Conservation (phyloP, 2,113 vertebrate species). For the Butorides virescens region DNA sequence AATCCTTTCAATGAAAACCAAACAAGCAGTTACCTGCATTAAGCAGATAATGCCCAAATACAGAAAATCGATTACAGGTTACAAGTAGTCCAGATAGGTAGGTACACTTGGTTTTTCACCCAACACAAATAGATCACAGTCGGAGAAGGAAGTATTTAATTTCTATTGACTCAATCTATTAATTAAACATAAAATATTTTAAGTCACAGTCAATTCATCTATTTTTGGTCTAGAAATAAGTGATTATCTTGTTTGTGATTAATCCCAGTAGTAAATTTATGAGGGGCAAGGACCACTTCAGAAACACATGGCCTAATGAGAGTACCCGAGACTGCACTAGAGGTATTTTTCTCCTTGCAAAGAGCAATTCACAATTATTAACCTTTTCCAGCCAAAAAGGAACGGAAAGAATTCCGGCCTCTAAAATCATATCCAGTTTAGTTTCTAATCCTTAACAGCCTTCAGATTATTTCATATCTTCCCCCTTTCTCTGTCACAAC, state of each 20-base stretch:
- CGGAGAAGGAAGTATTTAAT: not conserved
- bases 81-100: not conserved
- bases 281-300: not conserved
- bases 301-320: not conserved
- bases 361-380: not conserved
- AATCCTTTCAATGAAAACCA: not conserved
- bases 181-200: not conserved
- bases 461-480: not conserved
- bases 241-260: conserved; percentile 19
- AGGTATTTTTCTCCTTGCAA: not conserved
- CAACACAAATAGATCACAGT: not conserved
- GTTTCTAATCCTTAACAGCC: not conserved
- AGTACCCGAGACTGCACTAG: not conserved
- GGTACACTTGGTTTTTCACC: not conserved
- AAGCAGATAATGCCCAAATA: not conserved
- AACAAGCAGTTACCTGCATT: not conserved
- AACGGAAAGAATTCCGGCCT: not conserved
- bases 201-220: not conserved
- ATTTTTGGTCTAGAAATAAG: not conserved
- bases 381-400: not conserved
- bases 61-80: not conserved
- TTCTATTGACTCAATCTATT: not conserved
- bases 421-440: not conserved
- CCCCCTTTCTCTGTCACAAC: not conserved
- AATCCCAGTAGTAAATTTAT: not conserved